Base-by-base conservation (phyloP, 2,888 invertebrate species). In the Tachystola acroxantha region DNA sequence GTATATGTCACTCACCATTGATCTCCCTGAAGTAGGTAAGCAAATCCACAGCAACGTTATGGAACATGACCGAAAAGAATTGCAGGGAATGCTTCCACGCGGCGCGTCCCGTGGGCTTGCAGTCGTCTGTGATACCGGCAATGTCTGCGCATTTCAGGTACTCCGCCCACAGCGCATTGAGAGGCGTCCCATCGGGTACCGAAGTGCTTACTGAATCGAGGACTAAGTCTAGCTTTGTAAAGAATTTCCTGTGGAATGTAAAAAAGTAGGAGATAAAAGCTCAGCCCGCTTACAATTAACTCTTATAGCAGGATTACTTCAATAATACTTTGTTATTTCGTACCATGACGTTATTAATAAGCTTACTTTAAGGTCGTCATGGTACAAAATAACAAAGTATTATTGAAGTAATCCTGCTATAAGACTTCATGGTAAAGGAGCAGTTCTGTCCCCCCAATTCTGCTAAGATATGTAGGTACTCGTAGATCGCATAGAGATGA, bases 1-100 rank as follows among this genome's bases (percentile, higher is more conserved):
- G n/a, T n/a, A n/a, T n/a, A n/a, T n/a, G n/a, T 16, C 16, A 32
- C 64, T 63, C 50, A 85, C 88, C 85, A 54, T 76, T 75, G 20
- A 67, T 54, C 42, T 88, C 86, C 7, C 38, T 64, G 30, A 87
- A 77, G 46, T 86, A 88, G 0, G 58, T 72, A 10, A 65, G 36
- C 7, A 87, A 46, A 46, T 85, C 84, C 0, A 38, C 43, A 0
- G 71, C 69, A 2, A 76, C 43, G 26, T 72, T 69, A 13, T 64
- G 61, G 1, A 76, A 46, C 2, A 70, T 57, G 0, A 70, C 54
- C 0, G 87, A 76, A 1, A 76, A n/a, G 10, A 71, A 72, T 33
- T 63, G 60, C 2, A 87, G 38, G 0, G 74, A 58, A 38, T 69
- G 49, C 35, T 61, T 66, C 65, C 75, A 70, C 0, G 75, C 60